A percentile compares a stretch with the other conserved stretches of the same genome.
phyloP scores from a whole-genome alignment of 2,888 invertebrate genomes.

The Crepidodera aurea region DNA sequence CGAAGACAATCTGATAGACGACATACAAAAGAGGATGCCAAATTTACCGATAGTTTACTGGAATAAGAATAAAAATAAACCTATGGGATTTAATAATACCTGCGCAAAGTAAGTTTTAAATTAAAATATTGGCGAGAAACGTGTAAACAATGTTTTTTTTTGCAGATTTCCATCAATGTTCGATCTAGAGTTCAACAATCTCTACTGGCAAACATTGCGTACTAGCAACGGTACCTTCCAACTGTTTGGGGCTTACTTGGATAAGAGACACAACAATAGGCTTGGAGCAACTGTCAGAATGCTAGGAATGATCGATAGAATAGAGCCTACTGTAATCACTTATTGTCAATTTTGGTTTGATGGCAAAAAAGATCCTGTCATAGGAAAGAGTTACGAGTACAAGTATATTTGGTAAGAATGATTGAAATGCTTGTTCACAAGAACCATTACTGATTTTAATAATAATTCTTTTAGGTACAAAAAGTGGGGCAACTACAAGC shows the following conservation, averaged over 20 bases:
- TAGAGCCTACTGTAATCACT: constrained; percentile 82
- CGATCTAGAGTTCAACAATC: constrained; percentile 91
- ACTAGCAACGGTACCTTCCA: constrained; percentile 89
- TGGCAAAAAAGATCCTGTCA: constrained; percentile 80
- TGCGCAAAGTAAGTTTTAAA: constrained; percentile 68
- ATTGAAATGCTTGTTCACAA: too few relatives aligned
- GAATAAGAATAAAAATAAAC: constrained; percentile 82
- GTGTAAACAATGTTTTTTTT: too few relatives aligned
- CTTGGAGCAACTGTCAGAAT: constrained; percentile 86
- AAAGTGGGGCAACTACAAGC: constrained; percentile 94
- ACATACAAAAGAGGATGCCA: constrained; percentile 81
- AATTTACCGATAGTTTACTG: constrained; percentile 87
- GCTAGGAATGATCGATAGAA: constrained; percentile 85
- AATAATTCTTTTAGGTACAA: constrained; percentile 67
- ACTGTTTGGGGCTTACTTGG: constrained; percentile 89
- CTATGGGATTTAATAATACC: constrained; percentile 72
- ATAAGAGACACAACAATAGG: constrained; percentile 77
- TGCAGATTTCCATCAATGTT: constrained; percentile 82
- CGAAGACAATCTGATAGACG: constrained; percentile 79
- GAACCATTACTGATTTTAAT: background rate
- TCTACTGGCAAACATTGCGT: constrained; percentile 89
- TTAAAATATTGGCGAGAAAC: too few relatives aligned
- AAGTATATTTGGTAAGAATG: constrained; percentile 83
- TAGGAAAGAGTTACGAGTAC: constrained; percentile 85
- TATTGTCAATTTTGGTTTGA: constrained; percentile 93